These are phyloP conservation scores for Nibea coibor DNA, from an alignment of 2,113 vertebrate species.

Conservation along the genomic window DNA sequence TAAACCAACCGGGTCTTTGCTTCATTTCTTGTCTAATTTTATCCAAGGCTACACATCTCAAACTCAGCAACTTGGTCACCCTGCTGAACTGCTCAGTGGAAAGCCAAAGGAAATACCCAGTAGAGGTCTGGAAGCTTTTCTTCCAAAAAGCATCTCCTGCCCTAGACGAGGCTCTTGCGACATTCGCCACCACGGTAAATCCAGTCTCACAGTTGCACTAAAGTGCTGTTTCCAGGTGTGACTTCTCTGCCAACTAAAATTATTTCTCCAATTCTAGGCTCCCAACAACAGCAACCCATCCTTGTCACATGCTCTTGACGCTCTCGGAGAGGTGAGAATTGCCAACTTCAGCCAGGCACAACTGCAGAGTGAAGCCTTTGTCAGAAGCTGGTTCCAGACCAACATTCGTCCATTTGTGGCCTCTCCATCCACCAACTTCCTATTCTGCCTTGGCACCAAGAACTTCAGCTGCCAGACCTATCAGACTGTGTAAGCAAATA, in stretches of 20 bases:
- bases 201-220: not conserved
- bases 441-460: constrained; percentile 59
- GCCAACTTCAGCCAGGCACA: constrained; percentile 45
- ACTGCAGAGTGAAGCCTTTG: constrained; percentile 39
- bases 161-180: constrained; percentile 56
- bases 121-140: constrained; percentile 66
- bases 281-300: constrained; percentile 19
- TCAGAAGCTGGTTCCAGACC: constrained; percentile 58
- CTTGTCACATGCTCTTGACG: constrained; percentile 39
- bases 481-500: constrained; percentile 65
- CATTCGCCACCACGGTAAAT: constrained; percentile 48
- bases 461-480: constrained; percentile 72
- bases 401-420: constrained; percentile 57
- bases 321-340: constrained; percentile 48
- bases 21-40: not conserved
- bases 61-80: constrained; percentile 37
- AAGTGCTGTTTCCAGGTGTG: not conserved
- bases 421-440: constrained; percentile 54
- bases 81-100: constrained; percentile 58
- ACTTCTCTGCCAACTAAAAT: not conserved
- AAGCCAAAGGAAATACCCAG: constrained; percentile 4
- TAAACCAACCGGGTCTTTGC: not conserved
- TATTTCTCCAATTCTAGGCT: constrained; percentile 22
- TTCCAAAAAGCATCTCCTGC: constrained; percentile 49
- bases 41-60: constrained; percentile 41